Evolutionary conservation across 2,888 invertebrate genomes (phyloP).

Genomic region (Operophtera brumata): DNA sequence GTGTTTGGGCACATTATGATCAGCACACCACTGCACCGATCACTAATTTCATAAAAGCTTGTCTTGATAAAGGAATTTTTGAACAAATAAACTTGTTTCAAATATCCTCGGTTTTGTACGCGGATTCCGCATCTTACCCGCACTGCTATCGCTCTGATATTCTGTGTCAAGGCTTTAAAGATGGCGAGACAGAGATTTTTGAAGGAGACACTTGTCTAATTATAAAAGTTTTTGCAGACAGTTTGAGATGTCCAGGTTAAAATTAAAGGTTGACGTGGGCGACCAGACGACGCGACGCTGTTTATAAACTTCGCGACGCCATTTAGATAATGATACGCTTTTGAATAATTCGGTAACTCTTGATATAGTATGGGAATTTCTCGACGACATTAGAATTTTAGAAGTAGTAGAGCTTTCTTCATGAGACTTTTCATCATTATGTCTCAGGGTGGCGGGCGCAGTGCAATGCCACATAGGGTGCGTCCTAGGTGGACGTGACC

Average conservation of each 20-base stretch:
- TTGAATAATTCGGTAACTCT: conserved; percentile 3
- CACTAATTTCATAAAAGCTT: too few species aligned
- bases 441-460: too few species aligned
- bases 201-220: conserved; percentile 23
- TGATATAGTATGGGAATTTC: not conserved
- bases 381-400: not conserved
- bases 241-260: conserved; percentile 23
- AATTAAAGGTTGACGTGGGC: conserved; percentile 22
- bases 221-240: conserved; percentile 24
- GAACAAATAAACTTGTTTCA: too few species aligned
- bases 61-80: too few species aligned
- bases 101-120: too few species aligned
- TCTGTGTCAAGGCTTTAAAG: not conserved
- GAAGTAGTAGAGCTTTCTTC: too few species aligned
- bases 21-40: too few species aligned
- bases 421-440: too few species aligned
- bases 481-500: too few species aligned
- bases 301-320: conserved; percentile 11
- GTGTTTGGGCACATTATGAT: too few species aligned
- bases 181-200: conserved; percentile 19
- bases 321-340: conserved; percentile 4
- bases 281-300: conserved; percentile 19
- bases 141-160: not conserved
- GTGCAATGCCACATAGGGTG: too few species aligned
- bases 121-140: not conserved